A percentile compares a stretch with the other conserved stretches of the same genome.
Evolutionary conservation across 2,113 vertebrate species (phyloP).

Genomic region (Pica pica): DNA sequence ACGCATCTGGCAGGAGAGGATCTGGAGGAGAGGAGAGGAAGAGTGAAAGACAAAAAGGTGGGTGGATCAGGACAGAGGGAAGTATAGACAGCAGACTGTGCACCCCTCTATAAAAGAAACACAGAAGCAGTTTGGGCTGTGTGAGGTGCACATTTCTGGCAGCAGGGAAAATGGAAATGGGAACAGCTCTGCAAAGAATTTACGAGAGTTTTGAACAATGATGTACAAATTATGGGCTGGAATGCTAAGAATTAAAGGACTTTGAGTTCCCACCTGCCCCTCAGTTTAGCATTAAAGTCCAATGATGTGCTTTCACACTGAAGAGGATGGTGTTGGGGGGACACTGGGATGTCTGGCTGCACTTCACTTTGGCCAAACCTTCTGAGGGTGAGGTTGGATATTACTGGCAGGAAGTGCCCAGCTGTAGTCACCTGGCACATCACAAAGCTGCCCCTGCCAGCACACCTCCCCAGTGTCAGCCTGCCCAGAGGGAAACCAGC

Average conservation of each 20-base stretch:
- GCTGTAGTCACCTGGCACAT: neutral
- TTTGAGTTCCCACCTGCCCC: neutral
- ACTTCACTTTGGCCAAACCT: neutral
- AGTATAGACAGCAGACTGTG: neutral
- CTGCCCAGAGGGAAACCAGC: neutral
- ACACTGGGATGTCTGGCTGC: neutral
- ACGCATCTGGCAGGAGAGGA: neutral
- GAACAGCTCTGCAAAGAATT: neutral
- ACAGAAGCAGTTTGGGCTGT: neutral
- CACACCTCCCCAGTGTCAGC: neutral
- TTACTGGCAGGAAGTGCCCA: neutral
- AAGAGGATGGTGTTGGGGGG: accelerated
- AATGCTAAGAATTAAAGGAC: neutral
- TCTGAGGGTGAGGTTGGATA: neutral
- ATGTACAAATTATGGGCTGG: neutral
- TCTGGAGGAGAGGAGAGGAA: neutral
- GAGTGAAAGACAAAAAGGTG: neutral
- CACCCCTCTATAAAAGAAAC: neutral
- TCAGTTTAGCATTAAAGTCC: neutral
- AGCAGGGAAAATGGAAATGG: neutral
- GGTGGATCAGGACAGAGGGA: neutral
- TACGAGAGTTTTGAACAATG: neutral
- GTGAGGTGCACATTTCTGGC: neutral
- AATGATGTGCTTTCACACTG: neutral
- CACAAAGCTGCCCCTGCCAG: neutral